These are phyloP conservation scores for Ardeotis arabs DNA, from an alignment of 2,113 vertebrate genomes.

Conservation along the genomic window DNA sequence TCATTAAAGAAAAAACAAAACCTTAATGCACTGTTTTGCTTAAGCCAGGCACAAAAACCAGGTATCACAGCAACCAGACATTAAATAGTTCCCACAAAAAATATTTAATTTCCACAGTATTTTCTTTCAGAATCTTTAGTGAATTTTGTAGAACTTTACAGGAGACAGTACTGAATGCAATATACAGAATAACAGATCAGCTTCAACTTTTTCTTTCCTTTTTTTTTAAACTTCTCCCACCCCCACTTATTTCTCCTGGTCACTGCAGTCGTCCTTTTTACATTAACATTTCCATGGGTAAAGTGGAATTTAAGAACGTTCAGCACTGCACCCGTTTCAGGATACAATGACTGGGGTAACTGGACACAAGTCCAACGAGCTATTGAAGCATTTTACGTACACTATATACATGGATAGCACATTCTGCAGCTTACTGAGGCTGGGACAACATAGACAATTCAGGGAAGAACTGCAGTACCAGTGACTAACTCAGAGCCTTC, in stretches of 20 bases:
- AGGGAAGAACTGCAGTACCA: background rate
- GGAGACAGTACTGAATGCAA: conserved; percentile 49
- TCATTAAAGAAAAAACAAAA: background rate
- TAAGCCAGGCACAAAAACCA: conserved; percentile 13
- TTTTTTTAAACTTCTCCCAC: background rate
- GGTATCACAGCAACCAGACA: conserved; percentile 46
- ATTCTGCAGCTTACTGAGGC: conserved; percentile 17
- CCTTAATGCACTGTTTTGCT: conserved; percentile 30
- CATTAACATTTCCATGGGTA: conserved; percentile 12
- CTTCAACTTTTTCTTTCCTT: background rate
- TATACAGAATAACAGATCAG: conserved; percentile 21
- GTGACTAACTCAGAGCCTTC: background rate
- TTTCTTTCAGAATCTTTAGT: conserved; percentile 47
- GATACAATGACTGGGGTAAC: conserved; percentile 21
- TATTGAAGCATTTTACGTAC: conserved; percentile 63
- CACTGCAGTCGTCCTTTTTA: conserved; percentile 1
- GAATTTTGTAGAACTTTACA: conserved; percentile 61
- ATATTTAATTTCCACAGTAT: conserved; percentile 62
- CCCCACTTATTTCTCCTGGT: background rate
- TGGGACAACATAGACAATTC: conserved; percentile 19
- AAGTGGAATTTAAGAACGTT: conserved; percentile 10
- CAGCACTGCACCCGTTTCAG: background rate
- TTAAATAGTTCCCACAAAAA: conserved; percentile 61
- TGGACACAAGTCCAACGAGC: conserved; percentile 54
- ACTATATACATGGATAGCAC: conserved; percentile 66